Conservation (phyloP, 2,888 invertebrate genomes). For the Fissipunctia ypsillon region DNA sequence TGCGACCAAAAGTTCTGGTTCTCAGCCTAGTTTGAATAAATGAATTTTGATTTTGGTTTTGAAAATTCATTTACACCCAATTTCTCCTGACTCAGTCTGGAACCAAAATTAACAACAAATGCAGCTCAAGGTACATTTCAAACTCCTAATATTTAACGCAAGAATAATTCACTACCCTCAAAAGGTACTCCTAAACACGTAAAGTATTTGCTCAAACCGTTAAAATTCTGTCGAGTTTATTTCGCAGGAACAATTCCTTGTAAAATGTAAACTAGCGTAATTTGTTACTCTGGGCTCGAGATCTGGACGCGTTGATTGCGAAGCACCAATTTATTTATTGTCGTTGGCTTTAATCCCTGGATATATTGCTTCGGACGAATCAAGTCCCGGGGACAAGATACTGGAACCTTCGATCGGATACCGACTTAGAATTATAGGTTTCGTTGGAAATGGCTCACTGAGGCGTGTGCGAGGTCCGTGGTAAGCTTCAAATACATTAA, state of each 20-base stretch:
- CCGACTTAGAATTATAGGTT: slow-evolving; percentile 33
- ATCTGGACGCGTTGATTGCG: slow-evolving; percentile 69
- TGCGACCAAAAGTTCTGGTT: too few species aligned
- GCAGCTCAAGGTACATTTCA: slow-evolving; percentile 21
- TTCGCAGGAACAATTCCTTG: slow-evolving; percentile 57
- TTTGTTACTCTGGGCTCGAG: slow-evolving; percentile 65
- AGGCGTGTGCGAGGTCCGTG: neutral
- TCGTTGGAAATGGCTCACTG: slow-evolving; percentile 35
- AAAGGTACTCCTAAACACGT: slow-evolving; percentile 54
- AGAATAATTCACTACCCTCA: slow-evolving; percentile 38
- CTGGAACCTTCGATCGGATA: slow-evolving; percentile 17
- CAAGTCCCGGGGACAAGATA: slow-evolving; percentile 45
- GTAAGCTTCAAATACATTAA: slow-evolving; percentile 13
- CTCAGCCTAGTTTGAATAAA: too few species aligned
- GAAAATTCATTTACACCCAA: too few species aligned
- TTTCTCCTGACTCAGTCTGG: neutral
- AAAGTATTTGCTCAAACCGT: slow-evolving; percentile 56
- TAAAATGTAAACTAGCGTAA: slow-evolving; percentile 65
- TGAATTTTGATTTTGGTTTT: too few species aligned
- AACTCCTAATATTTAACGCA: slow-evolving; percentile 33
- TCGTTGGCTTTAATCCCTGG: slow-evolving; percentile 61
- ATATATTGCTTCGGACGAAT: slow-evolving; percentile 62
- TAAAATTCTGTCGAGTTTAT: slow-evolving; percentile 56
- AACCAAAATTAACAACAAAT: slow-evolving; percentile 13
- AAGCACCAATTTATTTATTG: slow-evolving; percentile 70